Base-by-base conservation (phyloP, 2,113 vertebrate species). In the Sturnira hondurensis region DNA sequence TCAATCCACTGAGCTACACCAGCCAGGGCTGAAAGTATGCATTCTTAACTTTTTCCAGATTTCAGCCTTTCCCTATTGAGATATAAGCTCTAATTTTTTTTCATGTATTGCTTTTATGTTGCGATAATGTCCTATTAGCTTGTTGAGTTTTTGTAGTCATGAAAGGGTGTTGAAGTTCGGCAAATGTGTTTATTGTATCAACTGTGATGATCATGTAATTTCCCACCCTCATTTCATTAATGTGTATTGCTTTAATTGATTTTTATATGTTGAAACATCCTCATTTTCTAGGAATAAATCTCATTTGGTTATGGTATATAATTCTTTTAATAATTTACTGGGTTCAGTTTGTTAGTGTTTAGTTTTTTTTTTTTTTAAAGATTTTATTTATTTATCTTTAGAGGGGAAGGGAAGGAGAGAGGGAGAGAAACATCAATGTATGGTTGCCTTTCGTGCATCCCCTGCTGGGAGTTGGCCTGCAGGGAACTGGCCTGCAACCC, bases 231-330 rank as follows among this genome's bases (percentile, higher is more conserved):
- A 78, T 74, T 82, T 63, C 43, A 8, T 93, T 85, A 82, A 52
- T 74, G 13, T 82, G n/a, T 38, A 47, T 67, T 86, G 36, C 2
- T 14, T 76, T 92, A 43, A 41, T 87, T 58, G 38, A 86, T 68
- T 81, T 88, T 91, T 14, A 1, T 71, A n/a, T 83, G 36, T 84
- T 87, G 52, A 83, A 58, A 45, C 5, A 77, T 70, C 15, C 26
- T 90, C 93, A 5, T 38, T 67, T 91, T 95, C 6, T 76, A 83
- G 61, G 52, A 83, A 50, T 92, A 54, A 95, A 82, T 95, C 20
- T 9, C 3, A 5, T 61, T 87, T 87, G 16, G 5, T 87, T 68
- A 50, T 74, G 54, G 38, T 52, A 1, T 93, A 17, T n/a, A 81
- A 19, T 93, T 56, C 43, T 89, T 90, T 86, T 67, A 93, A 26